phyloP scores from a whole-genome alignment of 2,888 invertebrate genomes.

The Galeopsomyia nigrocyanea region DNA sequence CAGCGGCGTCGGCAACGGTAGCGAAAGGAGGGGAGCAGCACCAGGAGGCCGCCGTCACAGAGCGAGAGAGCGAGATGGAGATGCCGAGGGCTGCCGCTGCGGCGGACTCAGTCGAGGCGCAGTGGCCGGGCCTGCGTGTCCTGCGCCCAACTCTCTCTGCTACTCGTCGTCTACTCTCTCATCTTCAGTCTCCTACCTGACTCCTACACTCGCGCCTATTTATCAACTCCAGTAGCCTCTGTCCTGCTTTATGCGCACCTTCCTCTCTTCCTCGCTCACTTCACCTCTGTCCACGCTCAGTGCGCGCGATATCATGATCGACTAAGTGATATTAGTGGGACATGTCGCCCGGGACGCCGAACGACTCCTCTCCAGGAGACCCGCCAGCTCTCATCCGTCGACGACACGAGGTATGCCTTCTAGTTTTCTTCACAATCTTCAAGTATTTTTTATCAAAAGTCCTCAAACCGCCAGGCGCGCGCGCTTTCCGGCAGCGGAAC shows the following conservation, averaged over 20 bases:
- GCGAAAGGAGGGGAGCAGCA: slow-evolving; percentile 30
- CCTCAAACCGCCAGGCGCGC: neutral
- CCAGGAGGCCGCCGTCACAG: slow-evolving; percentile 36
- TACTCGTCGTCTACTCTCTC: neutral
- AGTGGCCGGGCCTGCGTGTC: slow-evolving; percentile 69
- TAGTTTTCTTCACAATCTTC: no score
- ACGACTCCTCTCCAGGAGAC: no score
- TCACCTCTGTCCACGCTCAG: no score
- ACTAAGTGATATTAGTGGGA: no score
- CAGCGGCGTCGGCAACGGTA: slow-evolving; percentile 26
- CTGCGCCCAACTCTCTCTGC: slow-evolving; percentile 52
- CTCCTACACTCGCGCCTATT: neutral
- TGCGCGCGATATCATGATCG: no score
- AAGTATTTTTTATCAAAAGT: no score
- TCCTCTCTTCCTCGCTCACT: no score
- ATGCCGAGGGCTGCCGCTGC: slow-evolving; percentile 12
- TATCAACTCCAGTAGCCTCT: no score
- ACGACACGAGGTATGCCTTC: neutral
- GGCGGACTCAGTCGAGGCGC: slow-evolving; percentile 66
- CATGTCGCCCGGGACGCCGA: no score
- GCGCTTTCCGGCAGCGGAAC: no score
- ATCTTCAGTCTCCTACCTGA: neutral
- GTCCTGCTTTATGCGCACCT: neutral
- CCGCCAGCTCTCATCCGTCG: no score
- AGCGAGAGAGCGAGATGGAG: slow-evolving; percentile 27